Base-by-base conservation (phyloP, 2,888 invertebrate species). In the Leptogaster cylindrica region DNA sequence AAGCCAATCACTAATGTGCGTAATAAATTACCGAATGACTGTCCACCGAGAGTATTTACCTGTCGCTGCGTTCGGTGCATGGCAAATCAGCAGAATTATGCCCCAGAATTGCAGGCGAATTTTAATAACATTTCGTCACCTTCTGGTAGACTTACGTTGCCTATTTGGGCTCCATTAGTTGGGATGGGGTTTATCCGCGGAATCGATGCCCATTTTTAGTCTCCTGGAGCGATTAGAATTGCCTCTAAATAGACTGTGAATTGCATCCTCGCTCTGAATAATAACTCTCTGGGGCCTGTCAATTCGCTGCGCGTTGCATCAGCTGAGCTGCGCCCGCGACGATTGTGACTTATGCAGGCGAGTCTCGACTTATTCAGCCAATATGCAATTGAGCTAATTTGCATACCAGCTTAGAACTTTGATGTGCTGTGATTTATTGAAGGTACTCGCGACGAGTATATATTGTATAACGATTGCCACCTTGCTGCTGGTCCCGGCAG, bases 181-280 rank as follows among this genome's bases (percentile, higher is more conserved):
- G 36, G 23, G 23, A 14, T 10, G 52, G 52, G 52, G 52, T 52
- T 52, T 12, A 12, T 51, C 27, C 31, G 33, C 55, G 7, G 36
- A 55, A 36, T 20, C 10, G 31, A 12, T 36, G 25, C 20, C 55
- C 55, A 55, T 39, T 55, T 55, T 55, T 2, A 31, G 36, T n/a
- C 6, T 3, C 25, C 7, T 7, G 50, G 28, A 36, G 3, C 39
- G 36, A 55, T 55, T 55, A 33, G 39, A 18, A 12, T 55, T 36
- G 23, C 18, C 55, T 55, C 2, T 16, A 55, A 55, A 55, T 36
- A 16, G 55, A 20, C 36, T 23, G 33, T 18, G 39, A 55, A 55
- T 55, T 55, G 55, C 55, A 55, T 55, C 55, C 55, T 55, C 39
- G 55, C 55, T 36, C 55, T 55, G 55, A 55, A 55, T 55, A 55